These are phyloP conservation scores for Rhagonycha fulva DNA, from an alignment of 2,888 invertebrate genomes.

Conservation along the genomic window DNA sequence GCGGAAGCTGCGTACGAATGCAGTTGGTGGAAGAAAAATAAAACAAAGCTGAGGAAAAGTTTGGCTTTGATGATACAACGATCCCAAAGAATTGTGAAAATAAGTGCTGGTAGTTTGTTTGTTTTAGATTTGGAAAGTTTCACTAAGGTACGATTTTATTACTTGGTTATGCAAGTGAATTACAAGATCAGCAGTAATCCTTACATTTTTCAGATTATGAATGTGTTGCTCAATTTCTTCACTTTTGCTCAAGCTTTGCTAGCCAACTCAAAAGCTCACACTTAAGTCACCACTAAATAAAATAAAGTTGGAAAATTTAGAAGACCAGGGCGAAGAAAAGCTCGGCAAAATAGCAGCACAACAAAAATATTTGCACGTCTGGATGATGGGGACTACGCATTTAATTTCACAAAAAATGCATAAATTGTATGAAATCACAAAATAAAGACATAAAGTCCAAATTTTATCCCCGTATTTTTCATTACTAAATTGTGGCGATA, in stretches of 20 bases:
- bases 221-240: not conserved
- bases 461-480: too few relatives aligned
- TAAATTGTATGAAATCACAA: not conserved
- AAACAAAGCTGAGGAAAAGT: not conserved
- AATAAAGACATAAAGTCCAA: too few relatives aligned
- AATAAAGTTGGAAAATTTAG: too few relatives aligned
- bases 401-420: too few relatives aligned
- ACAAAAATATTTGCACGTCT: not conserved
- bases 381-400: not conserved
- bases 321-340: too few relatives aligned
- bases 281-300: not conserved
- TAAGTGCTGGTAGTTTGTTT: not conserved
- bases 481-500: too few relatives aligned
- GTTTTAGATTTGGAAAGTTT: not conserved
- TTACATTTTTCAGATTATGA: not conserved
- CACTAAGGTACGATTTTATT: not conserved
- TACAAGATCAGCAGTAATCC: too few relatives aligned
- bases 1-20: not conserved
- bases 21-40: not conserved
- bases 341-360: too few relatives aligned
- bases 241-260: not conserved
- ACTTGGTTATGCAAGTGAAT: too few relatives aligned
- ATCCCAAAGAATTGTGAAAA: not conserved
- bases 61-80: not conserved
- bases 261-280: not conserved